Conservation (phyloP, 2,113 vertebrate species). For the Lophochroa leadbeateri region DNA sequence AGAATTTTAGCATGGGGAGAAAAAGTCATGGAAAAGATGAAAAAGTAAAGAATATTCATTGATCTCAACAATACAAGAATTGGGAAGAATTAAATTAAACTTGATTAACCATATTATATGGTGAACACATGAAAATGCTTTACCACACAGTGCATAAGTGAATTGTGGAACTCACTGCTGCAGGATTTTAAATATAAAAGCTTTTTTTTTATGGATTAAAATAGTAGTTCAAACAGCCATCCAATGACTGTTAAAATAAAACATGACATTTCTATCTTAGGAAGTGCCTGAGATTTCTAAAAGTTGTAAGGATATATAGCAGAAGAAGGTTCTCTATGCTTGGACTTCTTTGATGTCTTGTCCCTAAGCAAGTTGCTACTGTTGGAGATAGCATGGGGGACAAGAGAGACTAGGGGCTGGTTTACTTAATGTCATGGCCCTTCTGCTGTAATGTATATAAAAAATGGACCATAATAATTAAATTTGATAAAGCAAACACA, state of each 20-base stretch:
- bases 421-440: neutral
- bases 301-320: neutral
- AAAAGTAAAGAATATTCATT: neutral
- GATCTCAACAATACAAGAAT: neutral
- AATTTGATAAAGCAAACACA: neutral
- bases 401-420: neutral
- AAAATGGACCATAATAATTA: neutral
- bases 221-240: neutral
- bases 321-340: neutral
- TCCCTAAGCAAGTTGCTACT: neutral
- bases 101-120: neutral
- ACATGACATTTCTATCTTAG: neutral
- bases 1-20: neutral
- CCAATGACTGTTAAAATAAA: neutral
- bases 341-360: neutral
- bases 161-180: neutral
- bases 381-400: neutral
- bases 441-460: neutral
- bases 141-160: neutral
- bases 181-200: neutral
- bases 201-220: neutral
- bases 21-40: fast-evolving
- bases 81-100: neutral
- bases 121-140: neutral
- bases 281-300: neutral